Base-by-base conservation (phyloP, 2,888 invertebrate genomes). In the Aelia acuminata region DNA sequence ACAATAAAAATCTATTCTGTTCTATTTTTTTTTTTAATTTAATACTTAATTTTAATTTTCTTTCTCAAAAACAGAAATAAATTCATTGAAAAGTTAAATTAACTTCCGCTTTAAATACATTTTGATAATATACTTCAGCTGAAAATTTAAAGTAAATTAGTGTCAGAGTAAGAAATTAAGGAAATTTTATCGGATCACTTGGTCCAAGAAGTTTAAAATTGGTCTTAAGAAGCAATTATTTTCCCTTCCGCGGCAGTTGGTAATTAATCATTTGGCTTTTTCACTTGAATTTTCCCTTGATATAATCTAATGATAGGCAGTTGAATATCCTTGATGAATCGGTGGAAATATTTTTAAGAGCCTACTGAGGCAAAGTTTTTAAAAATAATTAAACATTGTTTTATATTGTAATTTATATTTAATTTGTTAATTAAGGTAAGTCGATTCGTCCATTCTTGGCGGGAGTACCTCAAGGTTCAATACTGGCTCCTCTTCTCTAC, bases 221-320 rank as follows among this genome's bases (percentile, higher is more conserved):
- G 80, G 3, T 80, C 22, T 47, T 43, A 43, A 43, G 43, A n/a
- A 80, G 80, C 11, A 80, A 80, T 80, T 80, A 80, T 80, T 80
- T 80, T 43, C 80, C 43, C 43, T n/a, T n/a, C 20, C n/a, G 43
- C 10, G 43, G 22, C n/a, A 47, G 80, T 43, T 43, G 7, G 80
- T 47, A 47, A 43, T 80, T 80, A 80, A 80, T 80, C 22, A 80
- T 47, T 80, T n/a, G 18, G 43, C 80, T 80, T 80, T 80, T 80
- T 80, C 80, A 13, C n/a, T 80, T 80, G 22, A 47, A 80, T 47
- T 80, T 43, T 47, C 80, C 5, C 22, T 47, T 43, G 43, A 47
- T 80, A 80, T 43, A 47, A 43, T 43, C 39, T 80, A 18, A 43
- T 80, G 11, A 35, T 22, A 39, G 39, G 31, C 39, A 22, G 35